Percentiles rank a stretch among this genome's conserved stretches.
phyloP scores from a whole-genome alignment of 2,797 vertebrate genomes.

The Protonibea diacanthus region DNA sequence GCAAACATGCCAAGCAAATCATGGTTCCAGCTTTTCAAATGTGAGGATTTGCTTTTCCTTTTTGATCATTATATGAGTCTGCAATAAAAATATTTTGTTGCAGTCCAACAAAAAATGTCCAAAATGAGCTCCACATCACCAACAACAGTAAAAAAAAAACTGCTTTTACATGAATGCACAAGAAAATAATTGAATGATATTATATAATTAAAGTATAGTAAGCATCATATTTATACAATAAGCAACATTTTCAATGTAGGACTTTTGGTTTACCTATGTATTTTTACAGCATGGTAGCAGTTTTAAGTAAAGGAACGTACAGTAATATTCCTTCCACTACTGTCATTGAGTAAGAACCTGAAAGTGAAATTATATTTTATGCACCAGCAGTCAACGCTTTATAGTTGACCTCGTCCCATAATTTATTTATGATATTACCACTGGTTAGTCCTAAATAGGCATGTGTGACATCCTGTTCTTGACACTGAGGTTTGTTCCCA shows the following conservation, averaged over 20 bases:
- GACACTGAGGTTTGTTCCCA: slow-evolving; percentile 27
- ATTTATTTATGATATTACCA: slow-evolving; percentile 52
- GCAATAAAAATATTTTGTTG: neutral
- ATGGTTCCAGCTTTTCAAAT: neutral
- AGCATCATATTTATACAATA: neutral
- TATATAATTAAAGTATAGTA: no score
- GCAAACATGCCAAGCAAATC: no score
- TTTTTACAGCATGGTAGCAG: neutral
- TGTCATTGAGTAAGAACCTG: slow-evolving; percentile 1
- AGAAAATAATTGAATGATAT: neutral
- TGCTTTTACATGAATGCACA: neutral
- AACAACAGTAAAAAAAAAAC: neutral
- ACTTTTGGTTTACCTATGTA: neutral
- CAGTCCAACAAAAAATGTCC: neutral
- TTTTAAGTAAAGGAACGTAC: neutral
- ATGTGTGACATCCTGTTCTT: slow-evolving; percentile 43
- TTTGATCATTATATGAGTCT: neutral
- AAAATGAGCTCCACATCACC: neutral
- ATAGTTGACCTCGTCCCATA: slow-evolving; percentile 44
- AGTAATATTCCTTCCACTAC: neutral
- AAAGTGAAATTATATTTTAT: slow-evolving; percentile 57
- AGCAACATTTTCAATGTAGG: neutral
- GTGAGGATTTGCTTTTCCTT: neutral
- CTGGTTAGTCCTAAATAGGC: slow-evolving; percentile 45
- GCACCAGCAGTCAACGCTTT: slow-evolving; percentile 39